These are phyloP conservation scores for Coendou prehensilis DNA, from an alignment of 2,797 vertebrate genomes.

Conservation along the genomic window DNA sequence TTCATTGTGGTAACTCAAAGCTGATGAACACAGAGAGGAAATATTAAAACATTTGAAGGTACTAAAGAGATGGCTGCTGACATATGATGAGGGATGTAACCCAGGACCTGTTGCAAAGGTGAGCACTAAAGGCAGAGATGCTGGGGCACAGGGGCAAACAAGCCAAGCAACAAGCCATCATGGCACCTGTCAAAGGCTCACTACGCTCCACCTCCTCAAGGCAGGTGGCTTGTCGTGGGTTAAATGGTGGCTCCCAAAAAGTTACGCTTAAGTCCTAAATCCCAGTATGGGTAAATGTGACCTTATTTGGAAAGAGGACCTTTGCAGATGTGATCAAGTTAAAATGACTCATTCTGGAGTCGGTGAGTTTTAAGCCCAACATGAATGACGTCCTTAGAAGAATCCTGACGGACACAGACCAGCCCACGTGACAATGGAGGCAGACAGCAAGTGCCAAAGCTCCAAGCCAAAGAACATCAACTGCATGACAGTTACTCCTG, in stretches of 20 bases:
- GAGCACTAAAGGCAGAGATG: background rate
- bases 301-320: background rate
- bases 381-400: background rate
- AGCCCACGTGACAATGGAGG: rapidly evolving
- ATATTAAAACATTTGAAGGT: background rate
- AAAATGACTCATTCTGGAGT: background rate
- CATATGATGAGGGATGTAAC: background rate
- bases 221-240: background rate
- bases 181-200: background rate
- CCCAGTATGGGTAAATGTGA: background rate
- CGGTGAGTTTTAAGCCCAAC: background rate
- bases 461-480: background rate
- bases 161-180: background rate
- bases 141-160: background rate
- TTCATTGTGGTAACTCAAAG: background rate
- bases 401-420: background rate
- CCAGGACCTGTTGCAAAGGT: background rate
- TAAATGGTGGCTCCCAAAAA: background rate
- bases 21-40: background rate
- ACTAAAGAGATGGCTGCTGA: background rate
- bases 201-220: background rate
- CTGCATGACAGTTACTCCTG: background rate
- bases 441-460: background rate
- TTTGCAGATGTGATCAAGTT: background rate
- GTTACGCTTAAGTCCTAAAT: background rate